Percentiles rank a stretch among this genome's conserved stretches.
phyloP scores from a whole-genome alignment of 2,797 vertebrate genomes.

The Atherinosoma microstoma region DNA sequence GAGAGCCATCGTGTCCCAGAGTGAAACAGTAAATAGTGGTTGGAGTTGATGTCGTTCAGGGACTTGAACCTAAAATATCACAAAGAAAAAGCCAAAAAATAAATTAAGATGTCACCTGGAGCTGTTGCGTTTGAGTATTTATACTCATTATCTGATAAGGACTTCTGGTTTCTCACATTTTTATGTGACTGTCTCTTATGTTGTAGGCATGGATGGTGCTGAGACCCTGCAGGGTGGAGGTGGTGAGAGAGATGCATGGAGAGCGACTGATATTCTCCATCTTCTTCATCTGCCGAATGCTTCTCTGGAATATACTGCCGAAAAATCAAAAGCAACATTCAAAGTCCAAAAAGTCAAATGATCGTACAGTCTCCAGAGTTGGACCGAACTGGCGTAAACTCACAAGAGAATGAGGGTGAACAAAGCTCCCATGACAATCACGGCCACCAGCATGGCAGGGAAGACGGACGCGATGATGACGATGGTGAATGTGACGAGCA shows the following conservation, averaged over 20 bases:
- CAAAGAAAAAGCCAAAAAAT: neutral
- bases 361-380: too few species aligned
- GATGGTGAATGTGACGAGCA: conserved; percentile 75
- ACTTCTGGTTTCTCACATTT: conserved; percentile 66
- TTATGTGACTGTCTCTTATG: conserved; percentile 74
- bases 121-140: too few species aligned
- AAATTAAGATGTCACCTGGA: too few species aligned
- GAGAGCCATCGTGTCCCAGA: conserved; percentile 85
- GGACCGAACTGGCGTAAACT: conserved; percentile 25
- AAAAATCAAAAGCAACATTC: conserved; percentile 1
- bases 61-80: conserved; percentile 80
- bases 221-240: conserved; percentile 84
- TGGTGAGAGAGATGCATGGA: conserved; percentile 84
- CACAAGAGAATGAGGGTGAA: conserved; percentile 79
- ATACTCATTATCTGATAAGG: neutral
- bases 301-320: conserved; percentile 82
- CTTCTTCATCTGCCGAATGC: conserved; percentile 83
- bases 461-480: conserved; percentile 79
- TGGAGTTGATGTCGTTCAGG: conserved; percentile 83
- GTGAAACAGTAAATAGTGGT: conserved; percentile 82
- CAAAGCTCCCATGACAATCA: conserved; percentile 61
- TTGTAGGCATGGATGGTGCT: conserved; percentile 84
- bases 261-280: conserved; percentile 87
- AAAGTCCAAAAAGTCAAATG: neutral
- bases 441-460: conserved; percentile 77